phyloP scores from a whole-genome alignment of 2,797 vertebrate species.

The Loris lydekkerianus region DNA sequence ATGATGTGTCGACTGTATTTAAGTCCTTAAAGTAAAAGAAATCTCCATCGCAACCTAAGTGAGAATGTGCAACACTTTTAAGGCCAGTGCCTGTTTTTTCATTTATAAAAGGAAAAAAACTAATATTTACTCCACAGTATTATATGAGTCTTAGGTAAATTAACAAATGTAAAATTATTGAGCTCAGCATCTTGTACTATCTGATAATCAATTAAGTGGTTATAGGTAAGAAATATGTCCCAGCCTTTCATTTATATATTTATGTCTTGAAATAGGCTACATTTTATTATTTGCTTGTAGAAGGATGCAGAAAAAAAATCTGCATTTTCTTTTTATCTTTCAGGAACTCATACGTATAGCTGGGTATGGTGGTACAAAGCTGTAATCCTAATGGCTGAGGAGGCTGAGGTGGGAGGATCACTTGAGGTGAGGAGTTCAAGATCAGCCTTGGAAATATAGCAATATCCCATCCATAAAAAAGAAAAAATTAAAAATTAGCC shows the following conservation, averaged over 20 bases:
- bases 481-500: neutral
- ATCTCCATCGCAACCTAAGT: neutral
- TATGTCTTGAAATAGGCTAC: neutral
- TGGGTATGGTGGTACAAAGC: neutral
- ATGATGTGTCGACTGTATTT: neutral
- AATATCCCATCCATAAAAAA: neutral
- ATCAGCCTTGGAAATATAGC: neutral
- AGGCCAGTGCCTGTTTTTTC: neutral
- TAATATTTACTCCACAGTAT: neutral
- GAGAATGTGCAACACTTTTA: neutral
- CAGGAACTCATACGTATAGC: no score
- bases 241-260: neutral
- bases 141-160: neutral
- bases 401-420: neutral
- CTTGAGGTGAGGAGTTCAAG: neutral
- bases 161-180: neutral
- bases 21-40: neutral
- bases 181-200: neutral
- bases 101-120: neutral
- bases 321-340: neutral
- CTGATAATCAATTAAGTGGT: neutral
- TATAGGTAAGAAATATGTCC: neutral
- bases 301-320: neutral
- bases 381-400: neutral
- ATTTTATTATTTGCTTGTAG: neutral